A percentile compares a stretch with the other conserved stretches of the same genome.
Evolutionary conservation across 2,888 invertebrate species (phyloP).

Genomic region (Priocnemis perturbator): DNA sequence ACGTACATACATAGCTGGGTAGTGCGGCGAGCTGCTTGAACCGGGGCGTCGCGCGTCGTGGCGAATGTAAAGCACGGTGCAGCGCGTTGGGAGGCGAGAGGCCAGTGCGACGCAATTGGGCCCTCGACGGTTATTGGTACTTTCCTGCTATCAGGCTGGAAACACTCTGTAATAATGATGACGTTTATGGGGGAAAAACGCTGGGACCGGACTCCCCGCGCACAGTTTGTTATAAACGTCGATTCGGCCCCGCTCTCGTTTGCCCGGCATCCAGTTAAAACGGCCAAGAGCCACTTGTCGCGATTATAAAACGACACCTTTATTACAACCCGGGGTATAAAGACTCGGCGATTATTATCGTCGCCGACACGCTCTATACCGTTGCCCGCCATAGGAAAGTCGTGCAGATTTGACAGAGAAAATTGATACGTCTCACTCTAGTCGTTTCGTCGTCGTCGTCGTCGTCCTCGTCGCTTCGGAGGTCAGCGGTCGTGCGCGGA

Average conservation of each 20-base stretch:
- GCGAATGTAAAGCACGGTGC: conserved; percentile 19
- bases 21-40: conserved; percentile 29
- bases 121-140: conserved; percentile 35
- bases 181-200: conserved; percentile 5
- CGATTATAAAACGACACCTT: too few species aligned
- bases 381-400: background rate
- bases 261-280: too few species aligned
- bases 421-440: too few species aligned
- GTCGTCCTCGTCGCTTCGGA: too few species aligned
- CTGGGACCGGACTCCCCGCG: too few species aligned
- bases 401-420: too few species aligned
- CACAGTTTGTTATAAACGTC: conserved; percentile 2
- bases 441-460: too few species aligned
- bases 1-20: conserved; percentile 17
- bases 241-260: background rate
- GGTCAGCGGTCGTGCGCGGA: too few species aligned
- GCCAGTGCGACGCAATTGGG: conserved; percentile 19
- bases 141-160: conserved; percentile 30
- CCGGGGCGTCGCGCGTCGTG: background rate
- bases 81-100: too few species aligned
- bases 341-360: too few species aligned
- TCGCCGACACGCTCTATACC: background rate
- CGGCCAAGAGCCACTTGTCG: too few species aligned
- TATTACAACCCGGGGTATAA: too few species aligned
- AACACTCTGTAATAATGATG: conserved; percentile 14